Evolutionary conservation across 92 coral and sea anemone genomes (phyloP), one percentile per base, ranked within the genome.

Genomic region (Epizoanthus stellaris): DNA sequence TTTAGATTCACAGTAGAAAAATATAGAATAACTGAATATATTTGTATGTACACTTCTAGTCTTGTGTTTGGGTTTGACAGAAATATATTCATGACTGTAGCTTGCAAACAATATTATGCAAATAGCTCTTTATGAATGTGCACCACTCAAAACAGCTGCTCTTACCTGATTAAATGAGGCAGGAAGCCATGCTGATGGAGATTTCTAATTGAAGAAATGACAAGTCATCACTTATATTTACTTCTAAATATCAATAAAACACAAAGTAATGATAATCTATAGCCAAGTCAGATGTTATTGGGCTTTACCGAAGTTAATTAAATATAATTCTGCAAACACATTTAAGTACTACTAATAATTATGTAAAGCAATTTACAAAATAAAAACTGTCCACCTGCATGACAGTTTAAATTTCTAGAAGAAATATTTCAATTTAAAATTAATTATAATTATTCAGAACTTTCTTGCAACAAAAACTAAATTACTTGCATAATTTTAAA

Each of bases 81-180:
- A 43, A 20, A 72, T 67, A 12, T 52, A 52, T 52, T 52, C 56
- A 52, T 52, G 56, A 9, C 56, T 52, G 56, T 52, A 52, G 10
- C 56, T 1, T 40, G 38, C 47, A 72, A 40, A 34, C 52, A 72
- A 17, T n/a, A 2, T 45, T 85, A 80, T 42, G 60, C 40, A 66
- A 47, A 80, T 49, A 20, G n/a, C 42, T 23, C 7, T 43, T 66
- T 19, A 12, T 56, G 16, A 56, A 77, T 62, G 30, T 34, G 62
- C 9, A 61, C 19, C 16, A n/a, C 45, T 53, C 43, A 42, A 80
- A 52, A 15, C 54, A 34, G 20, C 19, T 9, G 15, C 38, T 15
- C 43, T 60, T 86, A 96, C 98, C 94, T 96, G 98, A 87, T 96
- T 95, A 88, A 96, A 92, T 21, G 98, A 96, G n/a, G 98, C 98